Base-by-base conservation (phyloP, 2,113 vertebrate genomes). In the Daboia siamensis region DNA sequence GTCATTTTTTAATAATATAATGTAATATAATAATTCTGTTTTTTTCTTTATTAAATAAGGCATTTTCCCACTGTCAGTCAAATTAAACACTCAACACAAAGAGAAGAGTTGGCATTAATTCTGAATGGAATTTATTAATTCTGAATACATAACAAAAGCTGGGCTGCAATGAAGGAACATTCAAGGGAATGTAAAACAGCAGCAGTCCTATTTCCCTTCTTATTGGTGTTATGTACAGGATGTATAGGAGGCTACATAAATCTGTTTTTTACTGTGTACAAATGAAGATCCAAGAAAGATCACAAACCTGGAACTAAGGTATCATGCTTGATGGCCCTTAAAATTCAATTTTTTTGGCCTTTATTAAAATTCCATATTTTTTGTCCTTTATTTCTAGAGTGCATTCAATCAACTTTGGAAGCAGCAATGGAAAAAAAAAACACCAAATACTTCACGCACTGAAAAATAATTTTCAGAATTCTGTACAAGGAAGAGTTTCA, bases 291-390 rank as follows among this genome's bases (percentile, higher is more conserved):
- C 95, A 95, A 96, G 95, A 97, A 97, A 96, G 96, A 95, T 80
- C 84, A 92, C 93, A 94, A 93, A 93, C 97, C 93, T 92, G 94
- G 56, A 61, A 95, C 95, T 92, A 85, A 92, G 93, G 95, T 96
- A 94, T 91, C 94, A 56, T 95, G 96, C 95, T 86, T 95, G 94
- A 57, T 87, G 94, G 93, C 92, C 95, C 94, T 95, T 96, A 95
- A 95, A 96, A 96, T 97, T 96, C 96, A 92, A 95, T 92, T 94
- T 95, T 95, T 92, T 93, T 96, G 95, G 46, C 93, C 95, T 94
- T 57, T 94, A 94, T 95, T 96, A 95, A 95, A 96, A 96, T 97
- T 96, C 96, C 93, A 95, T 92, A 93, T 94, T 95, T 95, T 92
- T 93, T 96, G 95, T 51, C 93, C 95, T 94, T 57, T 94, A 94